Evolutionary conservation across 2,113 vertebrate species (phyloP).

Genomic region (Malurus cyaneus): DNA sequence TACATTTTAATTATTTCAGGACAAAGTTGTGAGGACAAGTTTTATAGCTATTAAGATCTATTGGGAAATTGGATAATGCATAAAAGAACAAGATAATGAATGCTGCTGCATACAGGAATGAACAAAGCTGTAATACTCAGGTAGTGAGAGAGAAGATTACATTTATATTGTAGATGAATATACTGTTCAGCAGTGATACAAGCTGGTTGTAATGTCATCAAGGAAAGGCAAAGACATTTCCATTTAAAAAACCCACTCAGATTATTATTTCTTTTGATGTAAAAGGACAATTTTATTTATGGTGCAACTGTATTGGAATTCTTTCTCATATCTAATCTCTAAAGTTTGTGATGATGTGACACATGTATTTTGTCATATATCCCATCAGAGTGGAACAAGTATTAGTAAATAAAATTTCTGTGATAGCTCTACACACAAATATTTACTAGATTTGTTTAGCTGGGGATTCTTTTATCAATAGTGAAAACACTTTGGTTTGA

Average conservation of each 20-base stretch:
- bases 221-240: not conserved
- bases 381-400: not conserved
- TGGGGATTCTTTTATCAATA: not conserved
- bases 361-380: not conserved
- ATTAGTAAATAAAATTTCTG: not conserved
- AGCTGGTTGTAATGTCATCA: not conserved
- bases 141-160: not conserved
- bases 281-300: not conserved
- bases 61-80: conserved; percentile 46
- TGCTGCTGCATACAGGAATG: not conserved
- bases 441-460: not conserved
- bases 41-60: conserved; percentile 4
- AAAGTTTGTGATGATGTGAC: not conserved
- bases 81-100: conserved; percentile 40
- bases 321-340: not conserved
- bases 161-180: not conserved
- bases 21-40: not conserved
- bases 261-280: not conserved
- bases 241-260: not conserved
- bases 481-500: not conserved
- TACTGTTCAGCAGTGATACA: not conserved
- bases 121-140: not conserved
- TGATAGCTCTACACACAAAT: not conserved
- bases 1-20: conserved; percentile 19
- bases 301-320: not conserved